Evolutionary conservation across 1,140 invertebrate genomes (phyloP).

Genomic region (Harlomillsia oculata): DNA sequence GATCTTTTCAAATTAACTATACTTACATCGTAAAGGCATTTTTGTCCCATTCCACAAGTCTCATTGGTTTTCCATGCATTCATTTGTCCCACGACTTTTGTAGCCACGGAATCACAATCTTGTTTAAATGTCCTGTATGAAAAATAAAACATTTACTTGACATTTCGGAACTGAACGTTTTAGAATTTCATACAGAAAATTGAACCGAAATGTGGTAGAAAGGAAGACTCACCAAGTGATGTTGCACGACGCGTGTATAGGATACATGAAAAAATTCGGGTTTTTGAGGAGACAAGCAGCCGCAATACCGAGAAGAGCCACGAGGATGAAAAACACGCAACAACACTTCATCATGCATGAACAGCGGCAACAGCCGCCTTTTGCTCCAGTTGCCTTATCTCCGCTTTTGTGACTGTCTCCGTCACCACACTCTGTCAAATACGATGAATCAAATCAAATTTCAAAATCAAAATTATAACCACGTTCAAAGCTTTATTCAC

Average conservation of each 20-base stretch:
- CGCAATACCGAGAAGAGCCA: not conserved
- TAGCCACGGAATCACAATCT: conserved; percentile 13
- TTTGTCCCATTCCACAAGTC: conserved; percentile 40
- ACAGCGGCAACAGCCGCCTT: not conserved
- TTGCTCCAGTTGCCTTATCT: not conserved
- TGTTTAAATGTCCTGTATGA: conserved; percentile 25
- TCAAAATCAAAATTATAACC: not conserved
- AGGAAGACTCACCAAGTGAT: conserved; percentile 10
- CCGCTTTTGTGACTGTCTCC: not conserved
- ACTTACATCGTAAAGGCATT: conserved; percentile 41
- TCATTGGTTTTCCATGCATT: conserved; percentile 37
- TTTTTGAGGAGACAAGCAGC: conserved; percentile 17
- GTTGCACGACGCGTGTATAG: conserved; percentile 18
- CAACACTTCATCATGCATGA: not conserved
- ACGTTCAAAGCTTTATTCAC: not conserved
- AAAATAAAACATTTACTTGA: not conserved
- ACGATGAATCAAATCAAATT: not conserved
- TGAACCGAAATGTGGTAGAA: not conserved
- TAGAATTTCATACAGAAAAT: too few species aligned
- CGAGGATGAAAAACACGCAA: not conserved
- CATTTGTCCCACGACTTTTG: conserved; percentile 36
- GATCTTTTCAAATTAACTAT: not conserved
- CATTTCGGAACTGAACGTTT: not conserved
- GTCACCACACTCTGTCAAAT: not conserved
- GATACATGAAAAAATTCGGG: conserved; percentile 19